Evolutionary conservation across 2,113 vertebrate genomes (phyloP).

Genomic region (Ginglymostoma cirratum): DNA sequence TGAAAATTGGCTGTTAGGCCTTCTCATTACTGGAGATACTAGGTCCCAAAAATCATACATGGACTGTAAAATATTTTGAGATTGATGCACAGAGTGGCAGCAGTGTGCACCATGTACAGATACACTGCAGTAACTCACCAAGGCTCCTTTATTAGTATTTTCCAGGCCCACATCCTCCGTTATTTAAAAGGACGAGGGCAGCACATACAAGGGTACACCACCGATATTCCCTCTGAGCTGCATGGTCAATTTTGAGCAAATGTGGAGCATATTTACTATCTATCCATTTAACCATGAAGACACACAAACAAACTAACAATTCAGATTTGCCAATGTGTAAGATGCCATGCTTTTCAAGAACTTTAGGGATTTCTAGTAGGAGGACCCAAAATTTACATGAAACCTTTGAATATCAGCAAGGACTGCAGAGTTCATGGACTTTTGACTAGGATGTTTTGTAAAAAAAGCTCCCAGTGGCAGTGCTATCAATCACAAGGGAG

Average conservation of each 20-base stretch:
- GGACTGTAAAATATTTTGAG: not conserved
- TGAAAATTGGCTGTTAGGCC: not conserved
- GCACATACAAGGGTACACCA: too few species aligned
- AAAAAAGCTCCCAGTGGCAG: not conserved
- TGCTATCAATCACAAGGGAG: not conserved
- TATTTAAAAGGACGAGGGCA: too few species aligned
- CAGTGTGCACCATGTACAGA: not conserved
- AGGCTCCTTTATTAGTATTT: too few species aligned
- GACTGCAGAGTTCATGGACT: not conserved
- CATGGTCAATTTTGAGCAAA: too few species aligned
- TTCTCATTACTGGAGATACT: not conserved
- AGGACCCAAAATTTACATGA: not conserved
- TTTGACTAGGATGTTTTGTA: not conserved
- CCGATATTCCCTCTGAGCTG: too few species aligned
- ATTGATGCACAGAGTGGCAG: too few species aligned
- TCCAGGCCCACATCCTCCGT: too few species aligned
- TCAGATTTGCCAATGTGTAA: not conserved
- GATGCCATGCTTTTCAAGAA: not conserved
- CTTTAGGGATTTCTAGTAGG: not conserved
- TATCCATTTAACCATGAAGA: not conserved
- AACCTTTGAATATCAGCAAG: not conserved
- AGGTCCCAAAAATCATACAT: not conserved
- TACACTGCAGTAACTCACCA: not conserved
- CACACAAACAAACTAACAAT: not conserved
- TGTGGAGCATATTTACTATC: not conserved